phyloP scores from a whole-genome alignment of 1,140 invertebrate species.

The Ylistrum balloti region DNA sequence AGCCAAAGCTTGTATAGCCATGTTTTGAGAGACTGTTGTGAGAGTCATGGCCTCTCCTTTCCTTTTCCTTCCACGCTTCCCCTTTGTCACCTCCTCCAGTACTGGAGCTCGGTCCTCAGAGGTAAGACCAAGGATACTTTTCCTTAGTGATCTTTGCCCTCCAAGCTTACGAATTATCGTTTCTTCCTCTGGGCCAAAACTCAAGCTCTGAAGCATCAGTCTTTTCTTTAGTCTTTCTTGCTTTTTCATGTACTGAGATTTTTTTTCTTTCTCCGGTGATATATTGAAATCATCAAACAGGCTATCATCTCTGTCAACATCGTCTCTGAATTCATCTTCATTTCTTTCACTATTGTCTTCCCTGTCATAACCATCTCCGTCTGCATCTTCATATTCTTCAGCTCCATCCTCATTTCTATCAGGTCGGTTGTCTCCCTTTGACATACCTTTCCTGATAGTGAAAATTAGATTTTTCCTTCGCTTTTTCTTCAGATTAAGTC shows the following conservation, averaged over 20 bases:
- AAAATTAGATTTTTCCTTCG: constrained; percentile 65
- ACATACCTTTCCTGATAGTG: constrained; percentile 61
- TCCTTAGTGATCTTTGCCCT: constrained; percentile 46
- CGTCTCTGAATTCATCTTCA: not conserved
- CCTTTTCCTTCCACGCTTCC: constrained; percentile 56
- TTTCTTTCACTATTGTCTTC: not conserved
- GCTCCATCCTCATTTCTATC: constrained; percentile 42
- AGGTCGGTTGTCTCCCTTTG: constrained; percentile 54
- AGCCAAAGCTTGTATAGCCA: constrained; percentile 56
- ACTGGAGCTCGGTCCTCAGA: not conserved
- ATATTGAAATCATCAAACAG: not conserved
- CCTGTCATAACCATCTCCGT: constrained; percentile 26
- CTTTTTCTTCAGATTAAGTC: constrained; percentile 72
- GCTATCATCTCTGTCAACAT: constrained; percentile 13
- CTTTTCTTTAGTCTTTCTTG: constrained; percentile 48
- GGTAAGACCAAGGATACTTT: constrained; percentile 22
- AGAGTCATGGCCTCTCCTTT: constrained; percentile 45
- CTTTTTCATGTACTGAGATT: constrained; percentile 47
- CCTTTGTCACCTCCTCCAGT: not conserved
- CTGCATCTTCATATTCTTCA: constrained; percentile 44
- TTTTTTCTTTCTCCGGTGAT: constrained; percentile 45
- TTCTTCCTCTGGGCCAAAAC: constrained; percentile 46
- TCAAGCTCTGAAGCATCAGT: constrained; percentile 57
- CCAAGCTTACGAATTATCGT: constrained; percentile 48
- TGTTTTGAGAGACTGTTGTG: constrained; percentile 54